Evolutionary conservation across 2,797 vertebrate species (phyloP).

Genomic region (Gorsachius magnificus): DNA sequence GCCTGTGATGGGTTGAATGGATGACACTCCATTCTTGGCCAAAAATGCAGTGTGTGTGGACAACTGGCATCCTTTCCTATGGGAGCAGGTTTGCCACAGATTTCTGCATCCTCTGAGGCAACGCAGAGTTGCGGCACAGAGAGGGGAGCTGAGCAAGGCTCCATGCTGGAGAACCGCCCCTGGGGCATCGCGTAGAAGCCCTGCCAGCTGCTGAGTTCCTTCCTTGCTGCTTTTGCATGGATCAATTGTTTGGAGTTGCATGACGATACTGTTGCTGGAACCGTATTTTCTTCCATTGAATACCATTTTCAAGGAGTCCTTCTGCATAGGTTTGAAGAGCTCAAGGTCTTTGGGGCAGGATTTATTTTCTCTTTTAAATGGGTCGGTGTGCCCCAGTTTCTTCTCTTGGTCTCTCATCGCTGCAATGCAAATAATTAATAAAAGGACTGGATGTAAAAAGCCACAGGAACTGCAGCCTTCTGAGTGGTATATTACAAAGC

Average conservation of each 20-base stretch:
- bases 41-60: neutral
- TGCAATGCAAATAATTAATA: neutral
- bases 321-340: neutral
- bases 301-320: neutral
- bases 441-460: neutral
- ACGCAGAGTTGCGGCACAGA: neutral
- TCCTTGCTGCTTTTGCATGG: neutral
- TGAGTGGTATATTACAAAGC: neutral
- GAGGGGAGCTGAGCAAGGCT: neutral
- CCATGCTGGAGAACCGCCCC: neutral
- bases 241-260: accelerated
- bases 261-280: neutral
- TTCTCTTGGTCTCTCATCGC: neutral
- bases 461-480: neutral
- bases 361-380: neutral
- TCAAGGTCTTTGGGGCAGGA: neutral
- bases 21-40: neutral
- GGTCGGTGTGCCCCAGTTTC: neutral
- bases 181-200: neutral
- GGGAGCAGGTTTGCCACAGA: neutral
- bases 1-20: neutral
- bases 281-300: neutral
- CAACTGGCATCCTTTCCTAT: neutral
- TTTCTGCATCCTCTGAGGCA: neutral
- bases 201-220: neutral